These are phyloP conservation scores for Porites australiensis DNA, from an alignment of 64 coral and sea anemone species.

Conservation along the genomic window DNA sequence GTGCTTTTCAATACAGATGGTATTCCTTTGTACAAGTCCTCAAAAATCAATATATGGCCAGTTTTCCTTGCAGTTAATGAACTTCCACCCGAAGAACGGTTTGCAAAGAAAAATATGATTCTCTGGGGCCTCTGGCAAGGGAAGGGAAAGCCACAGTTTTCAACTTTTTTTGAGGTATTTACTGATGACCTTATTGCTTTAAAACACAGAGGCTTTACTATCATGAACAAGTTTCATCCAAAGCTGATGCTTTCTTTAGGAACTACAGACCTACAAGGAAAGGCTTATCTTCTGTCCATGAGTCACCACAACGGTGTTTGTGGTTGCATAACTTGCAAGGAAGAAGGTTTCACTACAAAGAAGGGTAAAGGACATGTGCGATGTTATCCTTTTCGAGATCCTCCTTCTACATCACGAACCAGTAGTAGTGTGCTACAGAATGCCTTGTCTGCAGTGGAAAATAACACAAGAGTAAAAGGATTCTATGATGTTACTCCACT, in stretches of 20 bases:
- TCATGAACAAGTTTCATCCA: not conserved
- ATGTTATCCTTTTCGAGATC: constrained; percentile 66
- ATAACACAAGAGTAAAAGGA: constrained; percentile 29
- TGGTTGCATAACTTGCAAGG: constrained; percentile 65
- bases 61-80: constrained; percentile 54
- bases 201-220: constrained; percentile 8
- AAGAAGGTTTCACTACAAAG: constrained; percentile 40
- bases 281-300: constrained; percentile 54
- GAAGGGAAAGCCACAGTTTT: constrained; percentile 45
- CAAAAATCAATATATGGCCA: constrained; percentile 44
- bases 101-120: constrained; percentile 42
- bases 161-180: constrained; percentile 32
- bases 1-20: constrained; percentile 55
- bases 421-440: constrained; percentile 13
- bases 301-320: constrained; percentile 56
- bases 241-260: constrained; percentile 11
- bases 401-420: constrained; percentile 23
- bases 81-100: constrained; percentile 54
- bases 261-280: constrained; percentile 45
- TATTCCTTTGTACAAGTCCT: constrained; percentile 44
- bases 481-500: constrained; percentile 37
- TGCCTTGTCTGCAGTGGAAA: not conserved
- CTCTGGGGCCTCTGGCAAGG: constrained; percentile 54
- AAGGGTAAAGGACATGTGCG: constrained; percentile 58
- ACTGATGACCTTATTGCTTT: constrained; percentile 39